Conservation (phyloP, 2,113 vertebrate species). For the zebrafish (Danio rerio) region GRCz12tu NC_133198.1:26681501-26682000, state of each 20-base stretch:
- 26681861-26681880: constrained; percentile 87
- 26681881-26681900: constrained; percentile 87
- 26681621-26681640: too few species aligned
- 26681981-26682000: neutral
- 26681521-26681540: too few species aligned
- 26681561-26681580: too few species aligned
- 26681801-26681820: constrained; percentile 88
- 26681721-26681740: constrained; percentile 90
- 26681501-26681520: too few species aligned
- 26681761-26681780: constrained; percentile 92
- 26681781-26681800: constrained; percentile 82
- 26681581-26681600: too few species aligned
- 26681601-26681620: too few species aligned
- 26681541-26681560: too few species aligned
- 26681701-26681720: neutral
- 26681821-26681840: constrained; percentile 74
- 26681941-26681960: constrained; percentile 87
- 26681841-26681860: constrained; percentile 86
- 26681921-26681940: constrained; percentile 84
- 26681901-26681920: constrained; percentile 87
- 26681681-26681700: neutral
- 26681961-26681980: neutral
- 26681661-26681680: neutral
- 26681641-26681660: too few species aligned
- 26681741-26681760: constrained; percentile 86